phyloP scores from a whole-genome alignment of 2,797 vertebrate species.

The Peromyscus melanophrys region DNA sequence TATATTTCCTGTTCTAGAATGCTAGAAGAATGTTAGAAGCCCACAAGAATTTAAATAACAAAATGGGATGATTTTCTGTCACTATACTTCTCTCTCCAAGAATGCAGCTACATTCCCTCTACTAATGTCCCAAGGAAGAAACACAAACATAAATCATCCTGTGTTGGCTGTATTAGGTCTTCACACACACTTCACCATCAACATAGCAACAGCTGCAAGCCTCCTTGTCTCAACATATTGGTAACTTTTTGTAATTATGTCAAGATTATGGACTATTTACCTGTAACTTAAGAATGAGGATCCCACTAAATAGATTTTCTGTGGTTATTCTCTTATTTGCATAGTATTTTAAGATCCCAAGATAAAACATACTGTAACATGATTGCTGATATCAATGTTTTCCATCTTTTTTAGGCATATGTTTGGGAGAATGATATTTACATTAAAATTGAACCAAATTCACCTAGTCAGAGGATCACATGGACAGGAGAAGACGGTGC shows the following conservation, averaged over 20 bases:
- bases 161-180: neutral
- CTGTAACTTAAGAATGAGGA: neutral
- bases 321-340: neutral
- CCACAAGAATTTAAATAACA: slow-evolving; percentile 3
- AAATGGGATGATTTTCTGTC: slow-evolving; percentile 9
- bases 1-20: neutral
- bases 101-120: neutral
- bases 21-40: slow-evolving; percentile 36
- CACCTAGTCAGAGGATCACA: slow-evolving; percentile 90
- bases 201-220: neutral
- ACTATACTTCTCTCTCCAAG: neutral
- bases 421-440: slow-evolving; percentile 95
- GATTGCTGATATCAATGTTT: slow-evolving; percentile 35
- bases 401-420: slow-evolving; percentile 92
- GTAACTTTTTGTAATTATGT: slow-evolving; percentile 6
- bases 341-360: neutral
- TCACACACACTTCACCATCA: neutral
- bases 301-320: neutral
- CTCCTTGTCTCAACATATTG: neutral
- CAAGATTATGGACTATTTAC: neutral
- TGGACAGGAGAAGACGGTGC: slow-evolving; percentile 92
- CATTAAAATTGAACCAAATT: slow-evolving; percentile 89
- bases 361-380: slow-evolving; percentile 19
- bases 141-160: neutral
- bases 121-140: neutral